These are phyloP conservation scores for Pocillopora verrucosa DNA, from an alignment of 64 coral and sea anemone genomes.

Conservation along the genomic window DNA sequence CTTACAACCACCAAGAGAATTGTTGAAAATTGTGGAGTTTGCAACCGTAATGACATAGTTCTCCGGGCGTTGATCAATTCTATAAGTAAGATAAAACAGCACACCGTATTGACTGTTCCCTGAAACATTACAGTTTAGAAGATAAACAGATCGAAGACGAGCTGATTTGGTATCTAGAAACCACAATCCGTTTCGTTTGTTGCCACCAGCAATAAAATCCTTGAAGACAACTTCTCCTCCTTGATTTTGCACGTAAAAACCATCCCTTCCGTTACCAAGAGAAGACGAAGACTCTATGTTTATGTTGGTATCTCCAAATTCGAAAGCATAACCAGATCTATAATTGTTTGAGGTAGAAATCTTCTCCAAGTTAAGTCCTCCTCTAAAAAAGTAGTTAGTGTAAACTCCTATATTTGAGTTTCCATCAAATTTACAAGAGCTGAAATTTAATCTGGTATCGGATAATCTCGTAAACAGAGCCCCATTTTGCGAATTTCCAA, in stretches of 20 bases:
- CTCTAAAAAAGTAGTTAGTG: constrained; percentile 1
- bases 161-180: constrained; percentile 7
- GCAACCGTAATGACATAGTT: not conserved
- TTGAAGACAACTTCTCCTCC: constrained; percentile 43
- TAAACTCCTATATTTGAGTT: constrained; percentile 34
- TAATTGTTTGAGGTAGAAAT: constrained; percentile 43
- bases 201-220: constrained; percentile 1
- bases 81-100: not conserved
- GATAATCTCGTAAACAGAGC: not conserved
- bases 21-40: constrained; percentile 22
- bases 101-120: constrained; percentile 21
- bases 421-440: constrained; percentile 21
- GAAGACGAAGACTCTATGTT: constrained; percentile 35
- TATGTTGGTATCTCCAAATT: constrained; percentile 14
- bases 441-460: not conserved
- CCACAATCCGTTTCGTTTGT: constrained; percentile 38
- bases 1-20: not conserved
- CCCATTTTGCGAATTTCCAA: not conserved
- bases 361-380: not conserved
- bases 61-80: not conserved
- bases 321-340: constrained; percentile 18
- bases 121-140: constrained; percentile 4
- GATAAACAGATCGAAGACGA: not conserved
- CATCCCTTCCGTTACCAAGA: constrained; percentile 37
- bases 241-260: constrained; percentile 48